Base-by-base conservation (phyloP, 2,797 vertebrate species). In the Gallinago stenura region DNA sequence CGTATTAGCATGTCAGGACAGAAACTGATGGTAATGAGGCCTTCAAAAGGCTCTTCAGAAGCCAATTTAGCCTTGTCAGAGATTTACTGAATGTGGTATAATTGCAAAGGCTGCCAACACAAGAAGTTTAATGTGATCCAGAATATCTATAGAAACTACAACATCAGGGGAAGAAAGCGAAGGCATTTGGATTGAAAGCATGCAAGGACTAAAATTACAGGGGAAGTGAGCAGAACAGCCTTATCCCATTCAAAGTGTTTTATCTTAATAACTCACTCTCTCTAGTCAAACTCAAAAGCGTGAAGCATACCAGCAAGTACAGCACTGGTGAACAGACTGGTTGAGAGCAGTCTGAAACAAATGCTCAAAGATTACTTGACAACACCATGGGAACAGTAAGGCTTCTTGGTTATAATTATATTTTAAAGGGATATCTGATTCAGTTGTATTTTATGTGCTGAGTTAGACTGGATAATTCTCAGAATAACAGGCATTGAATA, bases 21-120 rank as follows among this genome's bases (percentile, higher is more conserved):
- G 70, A 87, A 95, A 71, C 13, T 60, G 7, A 94, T 35, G 56
- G 68, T 77, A 91, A 91, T 57, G 45, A 92, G 81, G 75, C 45
- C 90, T 93, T 95, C 79, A 87, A 94, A 93, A 82, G 51, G 35
- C 75, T 96, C 60, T 89, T 95, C 41, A 79, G 43, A 90, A 93
- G 84, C 73, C 89, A 87, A 54, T 93, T 92, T 80, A 93, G 92
- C 81, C 48, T 92, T 72, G 56, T 87, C 78, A 92, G 89, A 95
- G 78, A 84, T 87, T 89, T 92, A 71, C 39, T 92, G 90, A 96
- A 96, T 95, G 46, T 2, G 7, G 41, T 77, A 28, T 94, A 95
- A 96, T 94, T 94, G 78, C 93, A 83, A 87, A 90, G 64, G 56
- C 25, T 93, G 66, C 64, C 71, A 94, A 85, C 66, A 83, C 12